Evolutionary conservation across 2,113 vertebrate genomes (phyloP), one percentile per base, ranked within the genome.

Genomic region (Trogon melanurus): DNA sequence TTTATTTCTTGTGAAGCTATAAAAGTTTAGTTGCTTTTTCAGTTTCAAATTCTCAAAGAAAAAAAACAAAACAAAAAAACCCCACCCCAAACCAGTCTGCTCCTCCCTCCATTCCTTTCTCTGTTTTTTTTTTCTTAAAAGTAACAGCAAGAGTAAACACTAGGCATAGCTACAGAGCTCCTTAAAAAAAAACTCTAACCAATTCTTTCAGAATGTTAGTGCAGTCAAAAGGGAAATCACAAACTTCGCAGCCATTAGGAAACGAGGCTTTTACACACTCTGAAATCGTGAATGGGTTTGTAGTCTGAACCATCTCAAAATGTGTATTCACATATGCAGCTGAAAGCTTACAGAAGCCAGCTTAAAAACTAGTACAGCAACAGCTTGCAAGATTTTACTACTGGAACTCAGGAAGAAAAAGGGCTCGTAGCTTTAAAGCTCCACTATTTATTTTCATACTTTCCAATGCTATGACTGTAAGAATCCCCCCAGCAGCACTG

Each of bases 41-140:
- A 70, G 25, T 81, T 90, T 90, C 48, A 85, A 74, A 41, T 38
- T 16, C 34, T 4, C 13, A 27, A 62, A 84, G 44, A 18, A 36
- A 50, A 71, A 38, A n/a, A 4, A 18, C 17, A 41, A 41, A 41
- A 41, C 38, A 41, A 41, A 41, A 41, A 41, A 41, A 11, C 41
- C 41, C 41, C 41, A 32, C 18, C 25, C 50, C 7, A 41, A 41
- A 41, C 5, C 9, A 6, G 5, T 32, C 44, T 85, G 23, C 22
- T 57, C 10, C n/a, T 4, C 18, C 10, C 5, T 2, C 29, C 7
- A 6, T 7, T 14, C 7, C 17, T 3, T 2, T 8, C 8, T 21
- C 32, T 27, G 36, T 69, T 32, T 13, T 41, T 32, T 30, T 9
- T 13, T 58, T 36, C 22, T 45, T 53, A 22, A 30, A 57, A n/a